Conservation (phyloP, 2,113 vertebrate species). For the Cebidichthys violaceus region DNA sequence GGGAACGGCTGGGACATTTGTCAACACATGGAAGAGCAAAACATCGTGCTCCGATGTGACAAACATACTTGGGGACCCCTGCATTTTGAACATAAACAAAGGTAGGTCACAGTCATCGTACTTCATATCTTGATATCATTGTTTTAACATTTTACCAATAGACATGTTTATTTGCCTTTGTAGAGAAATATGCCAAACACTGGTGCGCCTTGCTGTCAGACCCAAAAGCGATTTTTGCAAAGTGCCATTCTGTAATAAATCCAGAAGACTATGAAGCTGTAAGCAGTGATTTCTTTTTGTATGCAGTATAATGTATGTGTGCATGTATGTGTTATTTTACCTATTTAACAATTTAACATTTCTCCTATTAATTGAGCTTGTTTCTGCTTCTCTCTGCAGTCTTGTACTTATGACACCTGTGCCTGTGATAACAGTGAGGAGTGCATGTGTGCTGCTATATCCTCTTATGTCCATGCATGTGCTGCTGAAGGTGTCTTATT, state of each 20-base stretch:
- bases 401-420: constrained; percentile 92
- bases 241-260: constrained; percentile 86
- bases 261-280: constrained; percentile 87
- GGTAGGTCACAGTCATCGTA: constrained; percentile 76
- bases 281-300: constrained; percentile 41
- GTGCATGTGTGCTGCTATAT: constrained; percentile 90
- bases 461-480: constrained; percentile 88
- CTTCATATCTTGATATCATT: not conserved
- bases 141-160: not conserved
- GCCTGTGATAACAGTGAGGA: constrained; percentile 89
- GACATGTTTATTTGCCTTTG: constrained; percentile 34
- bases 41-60: constrained; percentile 83
- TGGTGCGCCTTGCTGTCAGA: constrained; percentile 89
- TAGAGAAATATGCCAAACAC: constrained; percentile 89
- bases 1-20: constrained; percentile 87
- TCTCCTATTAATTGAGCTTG: not conserved
- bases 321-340: not conserved
- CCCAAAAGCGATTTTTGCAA: constrained; percentile 82
- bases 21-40: constrained; percentile 88
- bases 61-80: constrained; percentile 85
- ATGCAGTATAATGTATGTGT: not conserved
- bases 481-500: constrained; percentile 83
- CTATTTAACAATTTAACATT: not conserved
- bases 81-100: constrained; percentile 86
- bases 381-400: constrained; percentile 74